phyloP scores from a whole-genome alignment of 2,113 vertebrate species.

The Chascanopsetta lugubris region DNA sequence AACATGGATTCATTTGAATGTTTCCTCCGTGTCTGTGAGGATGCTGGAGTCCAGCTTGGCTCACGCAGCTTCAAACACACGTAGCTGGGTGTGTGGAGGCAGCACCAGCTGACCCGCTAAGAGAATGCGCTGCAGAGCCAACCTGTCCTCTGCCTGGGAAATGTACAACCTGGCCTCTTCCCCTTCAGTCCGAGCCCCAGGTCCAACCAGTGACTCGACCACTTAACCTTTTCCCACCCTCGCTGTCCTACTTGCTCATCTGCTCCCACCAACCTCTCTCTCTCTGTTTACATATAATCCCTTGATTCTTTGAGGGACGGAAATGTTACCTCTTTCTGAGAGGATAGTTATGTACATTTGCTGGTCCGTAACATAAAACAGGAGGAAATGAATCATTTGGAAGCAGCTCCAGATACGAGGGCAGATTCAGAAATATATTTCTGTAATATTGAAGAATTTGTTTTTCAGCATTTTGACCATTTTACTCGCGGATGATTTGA shows the following conservation, averaged over 20 bases:
- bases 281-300: slow-evolving; percentile 6
- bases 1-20: slow-evolving; percentile 43
- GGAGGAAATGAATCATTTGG: no score
- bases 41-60: slow-evolving; percentile 69
- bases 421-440: no score
- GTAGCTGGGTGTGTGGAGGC: slow-evolving; percentile 76
- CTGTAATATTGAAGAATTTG: no score
- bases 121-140: slow-evolving; percentile 79
- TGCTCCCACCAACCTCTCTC: slow-evolving; percentile 1
- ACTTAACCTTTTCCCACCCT: slow-evolving; percentile 36
- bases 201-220: slow-evolving; percentile 23
- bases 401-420: no score
- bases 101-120: slow-evolving; percentile 77
- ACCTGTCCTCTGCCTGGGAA: slow-evolving; percentile 72
- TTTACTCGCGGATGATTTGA: no score
- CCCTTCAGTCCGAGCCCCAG: slow-evolving; percentile 34
- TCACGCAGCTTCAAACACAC: slow-evolving; percentile 83
- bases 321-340: background rate
- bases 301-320: background rate
- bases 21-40: slow-evolving; percentile 55
- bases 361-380: no score
- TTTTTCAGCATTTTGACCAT: no score
- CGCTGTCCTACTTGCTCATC: slow-evolving; percentile 1
- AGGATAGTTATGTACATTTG: background rate
- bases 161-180: slow-evolving; percentile 73